phyloP scores from a whole-genome alignment of 2,113 vertebrate species.

The Maccullochella peelii region DNA sequence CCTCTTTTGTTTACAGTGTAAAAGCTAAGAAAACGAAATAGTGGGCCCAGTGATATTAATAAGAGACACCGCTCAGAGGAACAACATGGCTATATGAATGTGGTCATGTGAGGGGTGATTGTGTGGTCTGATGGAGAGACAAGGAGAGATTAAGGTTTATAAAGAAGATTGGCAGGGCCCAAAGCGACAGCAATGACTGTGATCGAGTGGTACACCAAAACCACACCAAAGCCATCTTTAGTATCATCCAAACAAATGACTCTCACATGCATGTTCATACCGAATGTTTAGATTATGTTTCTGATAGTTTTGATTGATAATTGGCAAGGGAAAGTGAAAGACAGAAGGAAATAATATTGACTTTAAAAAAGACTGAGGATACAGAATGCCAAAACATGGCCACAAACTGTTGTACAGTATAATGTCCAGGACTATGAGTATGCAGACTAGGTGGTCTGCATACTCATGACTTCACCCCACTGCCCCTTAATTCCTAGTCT shows the following conservation, averaged over 20 bases:
- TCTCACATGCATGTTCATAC: not conserved
- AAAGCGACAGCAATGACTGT: not conserved
- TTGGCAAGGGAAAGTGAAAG: not conserved
- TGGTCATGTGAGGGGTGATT: constrained; percentile 43
- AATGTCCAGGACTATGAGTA: not conserved
- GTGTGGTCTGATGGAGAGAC: constrained; percentile 55
- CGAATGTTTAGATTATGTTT: not conserved
- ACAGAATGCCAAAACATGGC: not conserved
- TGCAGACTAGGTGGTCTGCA: not conserved
- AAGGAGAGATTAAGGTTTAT: constrained; percentile 22
- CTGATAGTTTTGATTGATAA: constrained; percentile 18
- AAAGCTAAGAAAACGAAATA: constrained; percentile 41
- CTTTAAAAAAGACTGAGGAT: not conserved
- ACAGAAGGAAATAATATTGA: not conserved
- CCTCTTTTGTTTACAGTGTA: constrained; percentile 57
- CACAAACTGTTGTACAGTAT: not conserved
- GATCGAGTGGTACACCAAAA: constrained; percentile 15
- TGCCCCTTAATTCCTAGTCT: no score
- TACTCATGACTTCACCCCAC: no score
- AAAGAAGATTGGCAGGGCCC: constrained; percentile 18
- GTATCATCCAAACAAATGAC: constrained; percentile 12
- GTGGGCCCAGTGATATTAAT: constrained; percentile 46
- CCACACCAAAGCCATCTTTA: not conserved
- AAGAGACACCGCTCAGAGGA: constrained; percentile 24
- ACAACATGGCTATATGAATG: constrained; percentile 51